These are phyloP conservation scores for Mus caroli DNA, from an alignment of 2,797 vertebrate species.

Conservation along the genomic window DNA sequence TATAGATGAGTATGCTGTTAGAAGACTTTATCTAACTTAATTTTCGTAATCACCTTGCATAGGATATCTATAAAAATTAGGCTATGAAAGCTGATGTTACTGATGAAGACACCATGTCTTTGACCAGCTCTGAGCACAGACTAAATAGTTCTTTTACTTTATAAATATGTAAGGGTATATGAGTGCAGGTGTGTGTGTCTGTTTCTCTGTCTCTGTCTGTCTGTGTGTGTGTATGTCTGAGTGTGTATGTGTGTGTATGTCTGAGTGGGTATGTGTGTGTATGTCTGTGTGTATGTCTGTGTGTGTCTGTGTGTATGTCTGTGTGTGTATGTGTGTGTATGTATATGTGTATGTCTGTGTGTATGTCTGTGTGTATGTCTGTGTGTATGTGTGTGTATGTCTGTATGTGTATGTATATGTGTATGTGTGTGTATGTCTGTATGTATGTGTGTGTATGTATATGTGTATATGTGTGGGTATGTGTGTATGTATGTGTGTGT, in stretches of 20 bases:
- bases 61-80: neutral
- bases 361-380: too few species aligned
- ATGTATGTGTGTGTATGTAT: too few species aligned
- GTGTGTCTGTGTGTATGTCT: too few species aligned
- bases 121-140: neutral
- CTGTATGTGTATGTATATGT: too few species aligned
- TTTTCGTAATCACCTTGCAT: neutral
- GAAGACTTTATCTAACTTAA: neutral
- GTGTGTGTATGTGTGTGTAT: too few species aligned
- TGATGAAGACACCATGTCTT: neutral
- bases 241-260: neutral
- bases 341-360: too few species aligned
- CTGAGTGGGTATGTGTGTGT: neutral
- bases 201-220: too few species aligned
- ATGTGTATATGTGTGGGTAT: too few species aligned
- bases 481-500: too few species aligned
- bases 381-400: neutral
- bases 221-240: neutral
- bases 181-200: neutral
- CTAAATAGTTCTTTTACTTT: neutral
- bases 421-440: neutral
- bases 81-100: neutral
- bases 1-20: neutral
- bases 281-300: too few species aligned
- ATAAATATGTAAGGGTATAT: neutral